Conservation (phyloP, 1,140 invertebrate species). For the Lepidostoma basale region DNA sequence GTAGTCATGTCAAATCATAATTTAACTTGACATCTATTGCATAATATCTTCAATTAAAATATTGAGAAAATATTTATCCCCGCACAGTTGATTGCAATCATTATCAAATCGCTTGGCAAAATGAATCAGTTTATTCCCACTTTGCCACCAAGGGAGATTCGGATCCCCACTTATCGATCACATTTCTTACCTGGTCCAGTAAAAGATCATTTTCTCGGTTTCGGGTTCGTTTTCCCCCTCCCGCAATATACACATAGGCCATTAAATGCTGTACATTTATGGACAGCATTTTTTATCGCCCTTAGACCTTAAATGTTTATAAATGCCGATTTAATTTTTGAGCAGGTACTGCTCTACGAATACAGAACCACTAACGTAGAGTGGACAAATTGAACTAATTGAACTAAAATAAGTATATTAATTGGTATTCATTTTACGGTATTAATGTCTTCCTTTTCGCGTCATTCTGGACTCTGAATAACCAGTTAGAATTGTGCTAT, state of each 20-base stretch:
- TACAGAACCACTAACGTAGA: neutral
- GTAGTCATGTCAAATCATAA: no score
- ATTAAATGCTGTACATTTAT: constrained; percentile 43
- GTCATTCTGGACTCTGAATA: no score
- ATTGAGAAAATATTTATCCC: no score
- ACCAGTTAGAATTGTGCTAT: no score
- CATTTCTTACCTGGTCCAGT: constrained; percentile 27
- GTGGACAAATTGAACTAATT: neutral
- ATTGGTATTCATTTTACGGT: no score
- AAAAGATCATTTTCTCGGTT: constrained; percentile 37
- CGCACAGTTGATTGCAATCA: no score
- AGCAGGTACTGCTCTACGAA: constrained; percentile 28
- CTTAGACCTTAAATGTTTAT: constrained; percentile 43
- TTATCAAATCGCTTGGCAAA: no score
- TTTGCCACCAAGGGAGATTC: neutral
- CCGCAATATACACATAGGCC: constrained; percentile 42
- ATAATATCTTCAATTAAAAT: no score
- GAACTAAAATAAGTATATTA: no score
- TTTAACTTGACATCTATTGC: no score
- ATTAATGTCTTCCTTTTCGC: no score
- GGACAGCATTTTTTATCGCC: constrained; percentile 42
- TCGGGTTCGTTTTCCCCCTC: constrained; percentile 22
- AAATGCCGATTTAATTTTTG: constrained; percentile 47
- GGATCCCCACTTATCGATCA: neutral
- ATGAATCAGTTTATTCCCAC: neutral